Percentiles rank a stretch among this genome's conserved stretches.
phyloP scores from a whole-genome alignment of 2,797 vertebrate species.

The Limnodromus scolopaceus region DNA sequence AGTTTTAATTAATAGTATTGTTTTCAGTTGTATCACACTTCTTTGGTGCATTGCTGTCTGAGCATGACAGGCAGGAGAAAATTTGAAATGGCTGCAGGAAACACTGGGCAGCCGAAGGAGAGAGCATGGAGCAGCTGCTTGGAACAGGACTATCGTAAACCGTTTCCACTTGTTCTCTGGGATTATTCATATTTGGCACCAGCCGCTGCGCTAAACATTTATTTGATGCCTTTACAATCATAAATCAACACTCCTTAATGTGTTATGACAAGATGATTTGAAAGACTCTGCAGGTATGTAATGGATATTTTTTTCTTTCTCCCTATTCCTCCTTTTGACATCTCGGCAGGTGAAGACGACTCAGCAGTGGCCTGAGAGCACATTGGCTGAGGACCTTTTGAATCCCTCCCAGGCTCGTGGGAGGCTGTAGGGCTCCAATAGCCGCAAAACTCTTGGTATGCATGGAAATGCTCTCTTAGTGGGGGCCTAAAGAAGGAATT shows the following conservation, averaged over 20 bases:
- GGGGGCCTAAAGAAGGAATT: neutral
- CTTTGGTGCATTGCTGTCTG: neutral
- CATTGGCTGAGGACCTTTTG: neutral
- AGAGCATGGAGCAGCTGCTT: constrained; percentile 9
- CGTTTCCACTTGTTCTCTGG: constrained; percentile 19
- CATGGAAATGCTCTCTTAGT: neutral
- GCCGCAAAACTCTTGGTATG: neutral
- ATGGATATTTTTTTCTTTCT: neutral
- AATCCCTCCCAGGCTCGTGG: neutral
- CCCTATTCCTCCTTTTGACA: neutral
- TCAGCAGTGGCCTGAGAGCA: neutral
- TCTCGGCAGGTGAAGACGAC: neutral
- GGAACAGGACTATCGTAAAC: neutral
- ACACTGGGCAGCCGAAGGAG: neutral
- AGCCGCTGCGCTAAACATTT: neutral
- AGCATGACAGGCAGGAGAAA: neutral
- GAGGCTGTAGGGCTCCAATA: neutral
- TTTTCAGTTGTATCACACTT: neutral
- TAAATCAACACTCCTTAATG: constrained; percentile 36
- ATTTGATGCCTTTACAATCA: constrained; percentile 24
- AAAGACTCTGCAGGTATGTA: neutral
- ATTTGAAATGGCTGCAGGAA: constrained; percentile 12
- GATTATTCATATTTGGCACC: constrained; percentile 38
- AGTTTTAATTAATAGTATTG: neutral
- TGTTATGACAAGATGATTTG: constrained; percentile 11